These are phyloP conservation scores for Catocala fraxini DNA, from an alignment of 2,888 invertebrate species.

Conservation along the genomic window DNA sequence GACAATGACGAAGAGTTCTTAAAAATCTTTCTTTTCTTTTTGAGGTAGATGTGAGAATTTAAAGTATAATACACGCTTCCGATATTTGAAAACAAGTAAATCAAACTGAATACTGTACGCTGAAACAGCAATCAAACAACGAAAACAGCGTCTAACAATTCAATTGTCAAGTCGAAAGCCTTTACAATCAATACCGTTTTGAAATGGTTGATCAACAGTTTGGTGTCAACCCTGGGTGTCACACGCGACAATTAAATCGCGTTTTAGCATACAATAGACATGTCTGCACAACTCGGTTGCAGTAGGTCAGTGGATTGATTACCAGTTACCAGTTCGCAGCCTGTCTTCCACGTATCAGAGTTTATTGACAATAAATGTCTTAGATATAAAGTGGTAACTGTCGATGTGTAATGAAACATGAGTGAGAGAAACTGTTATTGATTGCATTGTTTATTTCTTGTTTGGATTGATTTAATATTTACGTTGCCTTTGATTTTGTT, in stretches of 20 bases:
- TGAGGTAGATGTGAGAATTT: too few species aligned
- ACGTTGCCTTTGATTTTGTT: too few species aligned
- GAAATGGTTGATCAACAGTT: background rate
- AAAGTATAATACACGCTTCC: too few species aligned
- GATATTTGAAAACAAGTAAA: too few species aligned
- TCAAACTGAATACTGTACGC: too few species aligned
- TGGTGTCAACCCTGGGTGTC: slow-evolving; percentile 39
- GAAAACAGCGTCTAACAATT: slow-evolving; percentile 5
- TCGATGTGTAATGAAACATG: slow-evolving; percentile 11
- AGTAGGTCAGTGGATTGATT: slow-evolving; percentile 72
- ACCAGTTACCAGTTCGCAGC: slow-evolving; percentile 39
- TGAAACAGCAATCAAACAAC: background rate
- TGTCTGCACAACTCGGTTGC: slow-evolving; percentile 50
- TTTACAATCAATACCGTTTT: slow-evolving; percentile 3
- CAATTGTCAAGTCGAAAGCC: slow-evolving; percentile 9
- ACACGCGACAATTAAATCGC: slow-evolving; percentile 64
- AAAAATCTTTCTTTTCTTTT: too few species aligned
- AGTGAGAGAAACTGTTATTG: slow-evolving; percentile 7
- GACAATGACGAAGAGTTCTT: too few species aligned
- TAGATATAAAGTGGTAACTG: slow-evolving; percentile 6
- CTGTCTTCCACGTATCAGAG: slow-evolving; percentile 24
- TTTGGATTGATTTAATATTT: background rate
- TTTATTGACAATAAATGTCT: slow-evolving; percentile 32
- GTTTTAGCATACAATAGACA: slow-evolving; percentile 74
- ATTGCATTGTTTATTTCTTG: background rate